Base-by-base conservation (phyloP, 2,797 vertebrate species). In the Apodemus agrarius region DNA sequence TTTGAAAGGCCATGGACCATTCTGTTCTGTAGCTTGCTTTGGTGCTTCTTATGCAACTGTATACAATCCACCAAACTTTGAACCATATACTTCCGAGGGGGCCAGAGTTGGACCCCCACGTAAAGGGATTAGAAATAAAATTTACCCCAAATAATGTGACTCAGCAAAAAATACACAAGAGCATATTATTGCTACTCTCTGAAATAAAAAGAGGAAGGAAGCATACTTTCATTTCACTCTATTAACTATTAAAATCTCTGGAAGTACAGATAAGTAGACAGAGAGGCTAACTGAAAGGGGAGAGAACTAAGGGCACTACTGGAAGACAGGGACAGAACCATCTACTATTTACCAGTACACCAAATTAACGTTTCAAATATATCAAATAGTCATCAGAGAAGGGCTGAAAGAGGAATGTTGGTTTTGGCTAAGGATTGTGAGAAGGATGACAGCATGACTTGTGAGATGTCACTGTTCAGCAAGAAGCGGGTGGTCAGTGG, bases 391-490 rank as follows among this genome's bases (percentile, higher is more conserved):
- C 57, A 67, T 37, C 10, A 63, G 5, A 80, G 12, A 24, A 75
- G 31, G 17, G 7, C 26, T 52, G 34, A 3, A 76, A 13, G 24
- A 59, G 3, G 6, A 37, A 84, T 13, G 59, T 19, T 7, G 63
- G 13, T 11, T 54, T 88, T 31, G 8, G 24, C 75, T 67, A 43
- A 65, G 75, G 34, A 29, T 3, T 31, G 8, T 31, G 12, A 24
- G 26, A 69, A 46, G 17, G 14, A 72, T 0, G 16, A 17, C 10
- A 14, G 16, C 37, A 1, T 2, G 0, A 46, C 4, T 19, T 34
- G 10, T 13, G 9, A 2, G 22, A 63, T 11, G 4, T 7, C 14
- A 6, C 0, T 40, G 46, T 9, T 29, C 9, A 1, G 10, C 7
- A 82, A 67, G 61, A 43, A 6, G 10, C 26, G 40, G 34, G 34